Base-by-base conservation (phyloP, 2,113 vertebrate genomes). In the Coturnix japonica region DNA sequence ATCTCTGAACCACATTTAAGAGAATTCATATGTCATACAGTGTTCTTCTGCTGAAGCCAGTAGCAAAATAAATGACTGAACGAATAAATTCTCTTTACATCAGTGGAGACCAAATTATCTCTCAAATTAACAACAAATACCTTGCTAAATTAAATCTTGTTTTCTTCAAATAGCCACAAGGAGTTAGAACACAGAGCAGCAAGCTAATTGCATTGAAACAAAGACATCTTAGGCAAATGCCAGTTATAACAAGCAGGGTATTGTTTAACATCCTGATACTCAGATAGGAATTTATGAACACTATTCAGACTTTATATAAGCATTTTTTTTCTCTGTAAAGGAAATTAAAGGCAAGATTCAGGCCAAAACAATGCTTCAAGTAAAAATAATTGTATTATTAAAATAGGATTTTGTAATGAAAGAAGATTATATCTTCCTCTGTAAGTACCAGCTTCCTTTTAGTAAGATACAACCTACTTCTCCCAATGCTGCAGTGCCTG, bases 81-180 rank as follows among this genome's bases (percentile, higher is more conserved):
- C 74, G 51, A 65, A 70, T 76, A 37, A 91, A 85, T 54, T 74
- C 56, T 82, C 51, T 83, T 85, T 82, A 87, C 31, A 16, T 64
- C 56, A 91, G 22, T 22, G 11, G 43, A 91, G 75, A 90, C 20
- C 35, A 71, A 91, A 94, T 91, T 80, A 91, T 80, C 64, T 71
- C 71, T 79, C 41, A 87, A 91, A 73, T 92, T 81, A 79, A 67
- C 87, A 80, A 60, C 70, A 94, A 95, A 80, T 83, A 92, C 60
- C 76, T 92, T 77, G 51, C 39, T 85, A 94, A 95, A 91, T 95
- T 92, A 91, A 82, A 76, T 92, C 79, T 92, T 87, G 49, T 74
- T 94, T 95, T 82, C 87, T 83, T 92, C 87, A 84, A 87, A 77
- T 87, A 87, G 75, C 79, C 85, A 85, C 64, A 60, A 95, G 85